Evolutionary conservation across 1,140 invertebrate genomes (phyloP), one percentile per base, ranked within the genome.

Genomic region (Thalassaphorura encarpata): DNA sequence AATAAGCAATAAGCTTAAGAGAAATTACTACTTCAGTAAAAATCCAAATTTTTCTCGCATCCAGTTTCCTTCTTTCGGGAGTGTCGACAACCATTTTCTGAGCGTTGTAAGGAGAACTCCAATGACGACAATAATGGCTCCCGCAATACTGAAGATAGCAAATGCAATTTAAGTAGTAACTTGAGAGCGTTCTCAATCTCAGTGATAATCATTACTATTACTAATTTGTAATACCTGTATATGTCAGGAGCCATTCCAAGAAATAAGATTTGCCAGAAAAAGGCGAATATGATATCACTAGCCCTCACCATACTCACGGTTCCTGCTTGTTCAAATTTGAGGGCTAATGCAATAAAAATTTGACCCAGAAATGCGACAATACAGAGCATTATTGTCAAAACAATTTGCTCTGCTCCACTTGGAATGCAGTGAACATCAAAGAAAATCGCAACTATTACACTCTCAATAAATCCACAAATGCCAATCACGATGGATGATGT

Each of bases 401-500:
- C 47, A n/a, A 31, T 21, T 31, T 52, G 31, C 3, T 54, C 8
- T 6, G 45, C 52, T 55, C 58, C 50, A 63, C 63, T 13, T 63
- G 46, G 1, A 67, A 92, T 87, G 88, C 88, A 92, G 47, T 89
- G 75, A 69, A 92, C 92, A 16, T 88, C 88, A 72, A 91, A 90
- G 1, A 91, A 51, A 83, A 56, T 92, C 90, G 69, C 91, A 88
- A 18, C 84, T 84, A 42, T 87, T 87, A 19, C 89, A 76, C 19
- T 88, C 87, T 61, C 48, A 16, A 54, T 26, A 18, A 64, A 45
- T 26, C 56, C 85, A 63, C 51, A 18, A 42, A 53, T 13, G 2
- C 51, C 51, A 24, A 42, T 23, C 15, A 33, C 39, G 11, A 53
- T 13, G 21, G 40, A 43, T 5, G 40, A 43, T 19, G 43, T 2